These are phyloP conservation scores for Ahaetulla prasina DNA, from an alignment of 2,113 vertebrate species.

Conservation along the genomic window DNA sequence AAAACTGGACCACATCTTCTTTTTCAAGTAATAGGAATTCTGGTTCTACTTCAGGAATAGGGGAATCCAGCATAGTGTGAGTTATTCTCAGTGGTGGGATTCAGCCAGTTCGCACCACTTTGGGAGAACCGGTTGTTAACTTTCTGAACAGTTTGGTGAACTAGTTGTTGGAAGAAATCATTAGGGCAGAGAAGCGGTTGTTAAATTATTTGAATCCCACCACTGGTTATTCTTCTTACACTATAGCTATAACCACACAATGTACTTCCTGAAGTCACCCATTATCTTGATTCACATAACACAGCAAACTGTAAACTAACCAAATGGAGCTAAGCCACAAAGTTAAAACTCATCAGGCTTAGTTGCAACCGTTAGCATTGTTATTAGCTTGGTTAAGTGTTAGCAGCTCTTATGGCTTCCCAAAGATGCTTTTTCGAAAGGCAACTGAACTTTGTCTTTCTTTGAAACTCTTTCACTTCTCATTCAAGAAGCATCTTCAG, in stretches of 20 bases:
- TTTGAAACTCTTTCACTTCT: not conserved
- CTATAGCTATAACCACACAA: not conserved
- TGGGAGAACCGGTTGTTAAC: too few relatives aligned
- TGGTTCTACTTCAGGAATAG: not conserved
- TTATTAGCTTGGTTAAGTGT: not conserved
- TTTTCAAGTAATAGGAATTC: not conserved
- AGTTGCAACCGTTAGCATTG: not conserved
- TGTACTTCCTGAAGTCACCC: not conserved
- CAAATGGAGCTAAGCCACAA: not conserved
- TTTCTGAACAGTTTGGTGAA: too few relatives aligned
- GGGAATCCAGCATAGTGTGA: not conserved
- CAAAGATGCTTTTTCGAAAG: not conserved
- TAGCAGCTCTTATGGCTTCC: not conserved
- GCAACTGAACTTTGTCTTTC: not conserved
- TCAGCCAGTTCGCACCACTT: too few relatives aligned
- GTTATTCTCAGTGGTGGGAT: too few relatives aligned
- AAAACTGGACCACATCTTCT: constrained; percentile 2
- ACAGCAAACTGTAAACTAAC: not conserved
- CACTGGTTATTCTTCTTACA: too few relatives aligned
- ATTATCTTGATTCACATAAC: not conserved
- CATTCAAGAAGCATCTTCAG: not conserved
- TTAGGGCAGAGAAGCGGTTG: too few relatives aligned
- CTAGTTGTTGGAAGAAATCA: too few relatives aligned
- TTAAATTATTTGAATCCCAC: too few relatives aligned
- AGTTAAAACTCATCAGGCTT: not conserved